Base-by-base conservation (phyloP, 2,888 invertebrate genomes). In the Nemurella pictetii region DNA sequence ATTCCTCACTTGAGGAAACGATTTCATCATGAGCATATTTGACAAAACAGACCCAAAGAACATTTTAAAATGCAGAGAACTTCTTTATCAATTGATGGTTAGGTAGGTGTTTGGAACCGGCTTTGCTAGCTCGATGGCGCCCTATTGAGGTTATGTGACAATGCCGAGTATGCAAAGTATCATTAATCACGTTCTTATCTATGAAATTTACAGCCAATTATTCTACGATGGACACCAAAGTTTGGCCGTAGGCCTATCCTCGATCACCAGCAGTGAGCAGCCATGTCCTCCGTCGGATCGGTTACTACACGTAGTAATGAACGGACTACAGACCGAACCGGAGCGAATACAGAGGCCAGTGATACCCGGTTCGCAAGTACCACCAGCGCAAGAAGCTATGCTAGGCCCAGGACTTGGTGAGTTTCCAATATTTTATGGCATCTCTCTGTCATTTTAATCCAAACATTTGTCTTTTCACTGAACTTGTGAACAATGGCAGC, bases 151-250 rank as follows among this genome's bases (percentile, higher is more conserved):
- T 80, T 80, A 80, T 32, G 12, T 4, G 80, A 20, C 73, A 27
- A 75, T 27, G 75, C 27, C 75, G 29, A 25, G 20, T 55, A 55
- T 55, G 20, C 77, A 78, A 20, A 30, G 15, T 29, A 75, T 55
- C 9, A 55, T 55, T 28, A 75, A 75, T 7, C 27, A 12, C n/a
- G 7, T 20, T 26, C n/a, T 25, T 82, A 29, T 30, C 77, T 84
- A 35, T 32, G 55, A 83, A 80, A 88, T 87, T 92, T 93, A 55
- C 90, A 99, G 99, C 88, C 99, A 99, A 90, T 92, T 99, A 84
- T 97, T 96, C 90, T 99, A 99, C 89, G 99, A 99, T 94, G 99
- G 99, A 0, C 95, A 98, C 90, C 97, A 98, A 89, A 94, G 95
- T n/a, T 92, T 99, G 83, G 99, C 98, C 0, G 94, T 97, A 0